Conservation (phyloP, 2,797 vertebrate genomes). For the Tokudaia muenninki region DNA sequence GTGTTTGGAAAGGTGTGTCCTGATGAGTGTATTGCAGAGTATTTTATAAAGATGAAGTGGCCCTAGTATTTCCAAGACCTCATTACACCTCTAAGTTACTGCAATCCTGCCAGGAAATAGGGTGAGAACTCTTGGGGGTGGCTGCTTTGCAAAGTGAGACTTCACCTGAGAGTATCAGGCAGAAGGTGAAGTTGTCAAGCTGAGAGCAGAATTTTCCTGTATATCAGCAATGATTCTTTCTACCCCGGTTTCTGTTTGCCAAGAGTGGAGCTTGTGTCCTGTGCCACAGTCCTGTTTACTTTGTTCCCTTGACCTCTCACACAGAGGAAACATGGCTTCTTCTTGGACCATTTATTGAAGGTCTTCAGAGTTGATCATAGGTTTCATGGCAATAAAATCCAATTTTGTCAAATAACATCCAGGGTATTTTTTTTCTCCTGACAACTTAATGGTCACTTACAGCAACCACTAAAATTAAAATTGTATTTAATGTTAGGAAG, state of each 20-base stretch:
- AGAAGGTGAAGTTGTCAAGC: conserved; percentile 44
- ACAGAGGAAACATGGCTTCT: conserved; percentile 69
- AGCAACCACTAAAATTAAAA: conserved; percentile 71
- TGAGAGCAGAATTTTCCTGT: conserved; percentile 71
- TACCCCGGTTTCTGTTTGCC: conserved; percentile 31
- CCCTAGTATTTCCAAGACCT: conserved; percentile 69
- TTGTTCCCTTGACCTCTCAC: conserved; percentile 68
- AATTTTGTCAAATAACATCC: conserved; percentile 76
- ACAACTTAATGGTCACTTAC: conserved; percentile 74
- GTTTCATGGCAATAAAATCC: conserved; percentile 76
- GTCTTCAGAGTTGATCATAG: conserved; percentile 68
- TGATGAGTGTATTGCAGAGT: conserved; percentile 17
- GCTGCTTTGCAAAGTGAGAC: conserved; percentile 71
- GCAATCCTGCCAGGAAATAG: conserved; percentile 67
- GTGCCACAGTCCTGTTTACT: conserved; percentile 70
- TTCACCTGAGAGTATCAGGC: conserved; percentile 54
- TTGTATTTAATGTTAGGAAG: conserved; percentile 66
- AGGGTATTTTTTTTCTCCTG: conserved; percentile 76
- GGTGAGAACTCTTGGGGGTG: conserved; percentile 62
- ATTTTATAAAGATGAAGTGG: conserved; percentile 59
- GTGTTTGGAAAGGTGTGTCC: neutral
- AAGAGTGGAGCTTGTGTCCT: neutral
- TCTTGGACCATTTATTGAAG: conserved; percentile 70
- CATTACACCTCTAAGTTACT: conserved; percentile 70
- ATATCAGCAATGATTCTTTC: conserved; percentile 44